Evolutionary conservation across 2,888 invertebrate genomes (phyloP).

Genomic region (Cylloceria caligata): DNA sequence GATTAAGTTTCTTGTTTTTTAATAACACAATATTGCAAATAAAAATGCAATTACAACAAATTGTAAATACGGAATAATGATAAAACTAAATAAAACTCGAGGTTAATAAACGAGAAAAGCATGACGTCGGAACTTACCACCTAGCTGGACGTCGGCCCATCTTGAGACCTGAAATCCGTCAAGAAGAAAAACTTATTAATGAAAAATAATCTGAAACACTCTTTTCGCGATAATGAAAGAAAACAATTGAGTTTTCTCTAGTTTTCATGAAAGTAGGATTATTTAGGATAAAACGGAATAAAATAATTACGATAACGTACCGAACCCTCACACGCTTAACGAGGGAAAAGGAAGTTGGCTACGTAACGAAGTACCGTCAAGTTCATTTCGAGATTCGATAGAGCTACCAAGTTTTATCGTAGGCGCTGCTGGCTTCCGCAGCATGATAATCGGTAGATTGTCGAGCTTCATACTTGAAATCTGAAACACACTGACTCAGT

Average conservation of each 20-base stretch:
- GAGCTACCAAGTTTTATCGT: background rate
- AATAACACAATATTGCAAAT: no score
- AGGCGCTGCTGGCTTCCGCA: slow-evolving; percentile 10
- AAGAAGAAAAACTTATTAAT: slow-evolving; percentile 67
- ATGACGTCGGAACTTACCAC: slow-evolving; percentile 90
- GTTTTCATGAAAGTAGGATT: slow-evolving; percentile 62
- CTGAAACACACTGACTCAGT: no score
- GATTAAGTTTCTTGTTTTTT: no score
- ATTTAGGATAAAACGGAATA: slow-evolving; percentile 64
- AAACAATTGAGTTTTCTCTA: slow-evolving; percentile 22
- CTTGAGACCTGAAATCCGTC: slow-evolving; percentile 83
- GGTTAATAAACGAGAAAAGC: slow-evolving; percentile 71
- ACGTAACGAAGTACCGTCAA: slow-evolving; percentile 9
- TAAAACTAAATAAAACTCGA: no score
- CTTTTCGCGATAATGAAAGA: slow-evolving; percentile 6
- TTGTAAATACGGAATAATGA: no score
- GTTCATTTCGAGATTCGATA: slow-evolving; percentile 19
- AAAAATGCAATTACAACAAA: background rate
- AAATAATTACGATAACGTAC: slow-evolving; percentile 66
- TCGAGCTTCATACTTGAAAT: background rate
- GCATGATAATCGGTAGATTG: background rate
- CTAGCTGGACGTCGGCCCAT: slow-evolving; percentile 99
- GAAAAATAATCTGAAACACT: slow-evolving; percentile 63
- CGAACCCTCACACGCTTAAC: slow-evolving; percentile 62
- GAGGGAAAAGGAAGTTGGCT: slow-evolving; percentile 69